These are phyloP conservation scores for Vireo altiloquus DNA, from an alignment of 2,113 vertebrate species.

Conservation along the genomic window DNA sequence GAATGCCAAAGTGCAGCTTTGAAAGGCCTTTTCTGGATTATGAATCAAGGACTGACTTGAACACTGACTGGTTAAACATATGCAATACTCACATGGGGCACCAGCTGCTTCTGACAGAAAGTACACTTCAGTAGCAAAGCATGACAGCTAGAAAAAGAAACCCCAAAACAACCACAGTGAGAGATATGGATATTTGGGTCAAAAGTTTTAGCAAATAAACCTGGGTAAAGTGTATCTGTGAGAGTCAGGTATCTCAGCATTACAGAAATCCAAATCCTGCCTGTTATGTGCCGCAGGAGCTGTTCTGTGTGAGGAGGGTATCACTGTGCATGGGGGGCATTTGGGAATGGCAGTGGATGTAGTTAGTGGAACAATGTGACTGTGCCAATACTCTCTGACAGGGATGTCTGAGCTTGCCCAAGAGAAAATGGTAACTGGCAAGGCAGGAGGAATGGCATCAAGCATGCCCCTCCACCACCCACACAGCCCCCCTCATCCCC, in stretches of 20 bases:
- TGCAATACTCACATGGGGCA: not conserved
- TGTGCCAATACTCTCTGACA: not conserved
- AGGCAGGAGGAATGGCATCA: not conserved
- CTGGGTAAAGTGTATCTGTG: not conserved
- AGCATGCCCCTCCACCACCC: not conserved
- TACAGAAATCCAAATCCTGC: not conserved
- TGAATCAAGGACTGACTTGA: not conserved
- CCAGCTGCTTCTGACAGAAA: not conserved
- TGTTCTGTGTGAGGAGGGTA: not conserved
- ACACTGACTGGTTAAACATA: not conserved
- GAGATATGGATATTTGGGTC: not conserved
- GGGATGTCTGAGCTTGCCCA: not conserved
- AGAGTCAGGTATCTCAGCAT: not conserved
- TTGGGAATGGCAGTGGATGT: not conserved
- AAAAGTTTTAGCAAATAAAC: not conserved
- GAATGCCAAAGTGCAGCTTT: not conserved
- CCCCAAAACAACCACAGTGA: accelerated
- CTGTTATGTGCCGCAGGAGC: not conserved
- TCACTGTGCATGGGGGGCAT: not conserved
- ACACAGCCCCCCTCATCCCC: not conserved
- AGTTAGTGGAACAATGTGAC: not conserved
- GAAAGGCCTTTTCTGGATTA: not conserved
- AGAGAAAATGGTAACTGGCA: not conserved
- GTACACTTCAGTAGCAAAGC: not conserved
- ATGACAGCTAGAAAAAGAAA: not conserved